Evolutionary conservation across 1,140 invertebrate species (phyloP).

Genomic region (Sipha flava): DNA sequence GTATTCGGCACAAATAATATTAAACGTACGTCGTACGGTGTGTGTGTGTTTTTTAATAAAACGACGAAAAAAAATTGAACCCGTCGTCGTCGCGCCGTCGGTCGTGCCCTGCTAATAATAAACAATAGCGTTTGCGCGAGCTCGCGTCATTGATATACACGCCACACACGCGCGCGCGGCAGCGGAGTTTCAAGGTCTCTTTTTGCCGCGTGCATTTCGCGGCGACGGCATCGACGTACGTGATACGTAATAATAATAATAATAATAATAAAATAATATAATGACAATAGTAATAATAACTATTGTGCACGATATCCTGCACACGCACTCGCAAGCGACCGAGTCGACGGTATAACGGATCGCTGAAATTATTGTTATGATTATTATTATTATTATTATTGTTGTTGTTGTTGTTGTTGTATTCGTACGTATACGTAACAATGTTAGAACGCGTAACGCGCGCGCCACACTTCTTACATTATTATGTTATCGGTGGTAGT

Average conservation of each 20-base stretch:
- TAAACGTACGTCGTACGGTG: too few species aligned
- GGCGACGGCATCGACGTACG: background rate
- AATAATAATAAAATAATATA: background rate
- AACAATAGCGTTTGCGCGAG: background rate
- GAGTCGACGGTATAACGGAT: background rate
- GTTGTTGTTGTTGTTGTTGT: too few species aligned
- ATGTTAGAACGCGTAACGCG: too few species aligned
- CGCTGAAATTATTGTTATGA: background rate
- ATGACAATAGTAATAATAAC: too few species aligned
- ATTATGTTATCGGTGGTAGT: too few species aligned
- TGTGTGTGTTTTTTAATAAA: background rate
- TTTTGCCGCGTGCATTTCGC: background rate
- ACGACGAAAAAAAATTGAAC: background rate
- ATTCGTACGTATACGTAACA: too few species aligned
- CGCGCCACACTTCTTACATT: too few species aligned
- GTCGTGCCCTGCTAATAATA: conserved; percentile 10
- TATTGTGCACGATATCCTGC: too few species aligned
- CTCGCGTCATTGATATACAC: background rate
- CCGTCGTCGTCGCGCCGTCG: background rate
- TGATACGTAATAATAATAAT: background rate
- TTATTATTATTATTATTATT: background rate
- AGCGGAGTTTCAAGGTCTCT: background rate
- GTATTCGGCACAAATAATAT: background rate
- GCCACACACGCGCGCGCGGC: background rate
- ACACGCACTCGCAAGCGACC: too few species aligned